Percentiles rank a stretch among this genome's conserved stretches.
phyloP scores from a whole-genome alignment of 2,888 invertebrate genomes.

The Cacoxenus indagator region DNA sequence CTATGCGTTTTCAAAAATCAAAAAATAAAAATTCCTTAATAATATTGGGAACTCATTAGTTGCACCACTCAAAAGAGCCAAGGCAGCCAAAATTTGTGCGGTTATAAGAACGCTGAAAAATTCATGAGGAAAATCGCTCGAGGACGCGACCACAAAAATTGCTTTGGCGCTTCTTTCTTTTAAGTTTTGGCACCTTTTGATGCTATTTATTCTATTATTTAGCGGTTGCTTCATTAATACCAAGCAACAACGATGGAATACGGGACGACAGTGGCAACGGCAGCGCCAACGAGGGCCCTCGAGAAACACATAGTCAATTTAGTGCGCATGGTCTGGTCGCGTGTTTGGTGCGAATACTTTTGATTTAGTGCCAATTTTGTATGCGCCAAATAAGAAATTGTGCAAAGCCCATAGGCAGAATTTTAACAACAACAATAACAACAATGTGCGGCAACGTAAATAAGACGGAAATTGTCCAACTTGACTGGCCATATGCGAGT shows the following conservation, averaged over 20 bases:
- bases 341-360: conserved; percentile 16
- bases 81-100: not conserved
- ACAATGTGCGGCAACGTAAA: not conserved
- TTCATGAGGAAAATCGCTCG: not conserved
- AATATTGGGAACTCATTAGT: not conserved
- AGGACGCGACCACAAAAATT: conserved; percentile 1
- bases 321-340: not conserved
- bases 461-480: not conserved
- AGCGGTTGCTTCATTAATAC: not conserved
- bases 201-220: conserved; percentile 1
- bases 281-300: not conserved
- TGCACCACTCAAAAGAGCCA: not conserved
- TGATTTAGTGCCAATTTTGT: conserved; percentile 61
- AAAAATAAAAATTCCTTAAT: not conserved
- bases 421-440: not conserved
- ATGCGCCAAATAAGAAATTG: conserved; percentile 44
- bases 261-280: not conserved
- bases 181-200: conserved; percentile 1
- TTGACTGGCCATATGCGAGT: not conserved
- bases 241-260: not conserved
- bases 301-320: not conserved
- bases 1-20: not conserved
- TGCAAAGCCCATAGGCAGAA: conserved; percentile 39
- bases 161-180: not conserved
- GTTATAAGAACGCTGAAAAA: not conserved